Evolutionary conservation across 2,888 invertebrate species (phyloP).

Genomic region (Pharmacophagus antenor): DNA sequence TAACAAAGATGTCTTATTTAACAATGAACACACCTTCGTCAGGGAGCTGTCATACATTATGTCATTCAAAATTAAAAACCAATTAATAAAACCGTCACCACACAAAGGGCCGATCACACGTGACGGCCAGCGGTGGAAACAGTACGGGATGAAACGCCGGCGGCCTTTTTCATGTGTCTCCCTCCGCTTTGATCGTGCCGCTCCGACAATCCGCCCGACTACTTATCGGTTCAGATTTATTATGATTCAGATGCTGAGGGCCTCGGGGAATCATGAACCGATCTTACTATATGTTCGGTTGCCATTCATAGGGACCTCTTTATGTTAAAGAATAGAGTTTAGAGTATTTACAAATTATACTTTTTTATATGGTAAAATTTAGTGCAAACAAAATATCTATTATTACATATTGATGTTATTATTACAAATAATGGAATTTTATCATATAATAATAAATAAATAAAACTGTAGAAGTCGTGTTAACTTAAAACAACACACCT

Average conservation of each 20-base stretch:
- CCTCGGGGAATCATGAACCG: conserved; percentile 56
- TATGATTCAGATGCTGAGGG: conserved; percentile 73
- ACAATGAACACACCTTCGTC: conserved; percentile 48
- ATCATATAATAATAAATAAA: too few species aligned
- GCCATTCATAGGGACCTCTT: conserved; percentile 45
- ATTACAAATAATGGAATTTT: too few species aligned
- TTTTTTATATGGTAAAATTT: too few species aligned
- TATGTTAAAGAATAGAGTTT: too few species aligned
- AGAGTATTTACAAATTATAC: too few species aligned
- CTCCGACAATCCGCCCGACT: conserved; percentile 76
- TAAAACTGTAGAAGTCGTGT: too few species aligned
- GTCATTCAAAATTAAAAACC: conserved; percentile 60
- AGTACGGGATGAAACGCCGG: conserved; percentile 57
- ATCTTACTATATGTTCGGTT: conserved; percentile 44
- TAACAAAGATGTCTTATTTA: conserved; percentile 1
- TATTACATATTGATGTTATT: too few species aligned
- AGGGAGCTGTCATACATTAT: conserved; percentile 49
- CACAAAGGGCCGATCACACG: conserved; percentile 58
- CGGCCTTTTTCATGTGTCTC: conserved; percentile 74
- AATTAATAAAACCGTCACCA: conserved; percentile 72
- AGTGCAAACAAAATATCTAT: too few species aligned
- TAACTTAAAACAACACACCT: too few species aligned
- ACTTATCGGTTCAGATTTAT: conserved; percentile 81
- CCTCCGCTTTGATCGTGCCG: conserved; percentile 75
- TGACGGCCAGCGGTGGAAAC: conserved; percentile 67